Conservation (phyloP, 2,888 invertebrate genomes). For the Tridacna gigas region DNA sequence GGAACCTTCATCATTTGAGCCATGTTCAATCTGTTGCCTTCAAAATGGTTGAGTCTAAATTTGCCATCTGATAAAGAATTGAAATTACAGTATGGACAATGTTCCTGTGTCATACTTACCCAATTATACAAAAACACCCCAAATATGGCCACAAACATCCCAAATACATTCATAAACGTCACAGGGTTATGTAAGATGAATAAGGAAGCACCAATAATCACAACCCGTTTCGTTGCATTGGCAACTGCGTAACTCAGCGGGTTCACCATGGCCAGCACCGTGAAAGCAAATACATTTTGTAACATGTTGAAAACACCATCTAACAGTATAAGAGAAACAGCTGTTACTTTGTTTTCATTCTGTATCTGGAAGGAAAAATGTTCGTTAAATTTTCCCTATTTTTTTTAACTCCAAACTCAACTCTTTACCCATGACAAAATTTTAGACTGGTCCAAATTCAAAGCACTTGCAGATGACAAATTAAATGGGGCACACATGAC, state of each 20-base stretch:
- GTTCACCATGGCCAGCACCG: slow-evolving; percentile 94
- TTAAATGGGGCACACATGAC: no score
- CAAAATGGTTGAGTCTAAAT: no score
- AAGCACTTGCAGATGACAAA: no score
- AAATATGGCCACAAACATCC: slow-evolving; percentile 95
- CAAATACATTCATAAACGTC: slow-evolving; percentile 92
- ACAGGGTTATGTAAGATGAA: slow-evolving; percentile 96
- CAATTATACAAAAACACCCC: slow-evolving; percentile 97
- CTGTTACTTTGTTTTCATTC: slow-evolving; percentile 72
- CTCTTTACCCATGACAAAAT: no score
- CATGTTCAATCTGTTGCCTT: no score
- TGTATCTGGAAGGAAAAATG: slow-evolving; percentile 69
- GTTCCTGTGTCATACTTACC: slow-evolving; percentile 85
- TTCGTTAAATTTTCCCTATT: no score
- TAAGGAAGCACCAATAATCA: slow-evolving; percentile 94
- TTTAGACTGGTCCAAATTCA: no score
- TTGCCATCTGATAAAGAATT: no score
- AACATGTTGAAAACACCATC: slow-evolving; percentile 97
- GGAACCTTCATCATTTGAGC: no score
- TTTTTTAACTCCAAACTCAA: no score
- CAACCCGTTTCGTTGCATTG: slow-evolving; percentile 96
- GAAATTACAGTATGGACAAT: no score
- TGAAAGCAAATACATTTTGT: slow-evolving; percentile 97
- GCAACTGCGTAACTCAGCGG: slow-evolving; percentile 98
- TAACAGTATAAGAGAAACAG: slow-evolving; percentile 87